phyloP scores from a whole-genome alignment of 2,888 invertebrate genomes.

The Trissoscelio sp. region DNA sequence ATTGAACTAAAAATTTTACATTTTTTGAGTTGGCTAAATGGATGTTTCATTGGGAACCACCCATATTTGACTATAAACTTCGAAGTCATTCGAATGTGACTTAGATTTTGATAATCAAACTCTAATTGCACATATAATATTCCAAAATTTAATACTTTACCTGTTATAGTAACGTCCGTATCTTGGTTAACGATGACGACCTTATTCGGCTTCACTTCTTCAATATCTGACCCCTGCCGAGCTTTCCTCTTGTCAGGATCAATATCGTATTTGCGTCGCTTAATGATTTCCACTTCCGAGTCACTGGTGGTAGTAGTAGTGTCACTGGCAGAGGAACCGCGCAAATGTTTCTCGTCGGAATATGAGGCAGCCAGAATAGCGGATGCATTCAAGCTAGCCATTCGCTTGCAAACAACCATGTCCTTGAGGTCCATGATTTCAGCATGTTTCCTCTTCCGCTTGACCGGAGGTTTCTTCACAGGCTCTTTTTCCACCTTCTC shows the following conservation, averaged over 20 bases:
- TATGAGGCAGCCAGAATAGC: conserved; percentile 96
- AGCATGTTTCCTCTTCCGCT: conserved; percentile 79
- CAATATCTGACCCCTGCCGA: conserved; percentile 76
- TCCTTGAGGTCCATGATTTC: conserved; percentile 91
- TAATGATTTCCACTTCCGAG: conserved; percentile 81
- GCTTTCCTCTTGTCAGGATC: conserved; percentile 79
- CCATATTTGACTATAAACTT: too few relatives aligned
- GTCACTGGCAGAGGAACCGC: conserved; percentile 86
- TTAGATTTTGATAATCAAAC: too few relatives aligned
- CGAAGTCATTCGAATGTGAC: too few relatives aligned
- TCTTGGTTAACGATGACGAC: conserved; percentile 94
- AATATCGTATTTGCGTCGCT: conserved; percentile 80
- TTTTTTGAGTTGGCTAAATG: too few relatives aligned
- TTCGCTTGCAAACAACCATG: conserved; percentile 94
- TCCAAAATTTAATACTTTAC: conserved; percentile 69
- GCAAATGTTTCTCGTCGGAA: conserved; percentile 87
- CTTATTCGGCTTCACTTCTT: conserved; percentile 82
- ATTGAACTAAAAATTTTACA: too few relatives aligned
- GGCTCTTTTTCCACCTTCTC: conserved; percentile 64
- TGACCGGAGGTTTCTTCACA: conserved; percentile 78
- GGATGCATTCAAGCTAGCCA: conserved; percentile 96
- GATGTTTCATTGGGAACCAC: too few relatives aligned
- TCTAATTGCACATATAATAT: too few relatives aligned
- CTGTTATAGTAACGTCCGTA: conserved; percentile 94
- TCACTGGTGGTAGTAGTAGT: conserved; percentile 85